Percentiles rank a stretch among this genome's conserved stretches.
Conservation (phyloP, 2,797 vertebrate genomes). For the Gadopsis marmoratus region DNA sequence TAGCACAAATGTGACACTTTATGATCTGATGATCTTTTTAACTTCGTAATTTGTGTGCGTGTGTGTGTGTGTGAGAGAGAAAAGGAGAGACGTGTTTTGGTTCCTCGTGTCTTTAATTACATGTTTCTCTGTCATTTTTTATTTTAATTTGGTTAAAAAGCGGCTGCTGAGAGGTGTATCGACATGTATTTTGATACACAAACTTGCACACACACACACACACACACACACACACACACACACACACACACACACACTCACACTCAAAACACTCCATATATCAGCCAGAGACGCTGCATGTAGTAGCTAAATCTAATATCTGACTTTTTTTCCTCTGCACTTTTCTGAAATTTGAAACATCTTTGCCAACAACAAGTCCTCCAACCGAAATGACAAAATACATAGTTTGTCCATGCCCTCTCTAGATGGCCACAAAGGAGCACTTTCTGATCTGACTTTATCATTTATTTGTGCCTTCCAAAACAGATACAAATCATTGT, state of each 20-base stretch:
- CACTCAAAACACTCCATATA: slow-evolving; percentile 10
- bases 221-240: slow-evolving; percentile 2
- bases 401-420: neutral
- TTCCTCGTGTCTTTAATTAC: slow-evolving; percentile 18
- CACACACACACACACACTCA: neutral
- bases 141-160: slow-evolving; percentile 21
- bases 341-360: slow-evolving; percentile 4
- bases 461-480: neutral
- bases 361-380: neutral
- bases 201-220: neutral
- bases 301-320: slow-evolving; percentile 8
- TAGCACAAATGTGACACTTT: slow-evolving; percentile 31
- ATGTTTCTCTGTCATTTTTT: too few species aligned
- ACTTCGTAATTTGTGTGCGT: slow-evolving; percentile 32
- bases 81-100: slow-evolving; percentile 4
- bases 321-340: neutral
- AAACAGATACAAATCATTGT: neutral
- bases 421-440: neutral
- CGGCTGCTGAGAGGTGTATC: neutral
- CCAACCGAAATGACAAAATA: neutral
- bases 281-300: slow-evolving; percentile 14
- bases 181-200: slow-evolving; percentile 19
- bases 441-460: neutral
- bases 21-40: slow-evolving; percentile 30
- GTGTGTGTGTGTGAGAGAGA: slow-evolving; percentile 1